Base-by-base conservation (phyloP, 2,113 vertebrate species). In the Ceyx cyanopectus region DNA sequence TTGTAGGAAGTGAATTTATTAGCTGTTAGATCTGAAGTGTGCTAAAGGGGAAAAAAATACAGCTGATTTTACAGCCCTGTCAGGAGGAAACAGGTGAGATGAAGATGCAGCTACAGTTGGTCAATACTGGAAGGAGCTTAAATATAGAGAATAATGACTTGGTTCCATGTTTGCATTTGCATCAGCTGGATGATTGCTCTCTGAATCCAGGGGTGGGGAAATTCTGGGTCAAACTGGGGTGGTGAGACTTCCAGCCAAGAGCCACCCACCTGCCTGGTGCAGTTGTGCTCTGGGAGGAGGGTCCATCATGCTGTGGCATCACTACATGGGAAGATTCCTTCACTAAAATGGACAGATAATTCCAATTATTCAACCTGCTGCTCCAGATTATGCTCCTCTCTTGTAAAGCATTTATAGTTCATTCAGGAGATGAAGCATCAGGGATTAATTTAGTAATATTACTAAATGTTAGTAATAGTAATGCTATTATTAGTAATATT, bases 201-300 rank as follows among this genome's bases (percentile, higher is more conserved):
- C 14, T n/a, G 19, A 58, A 10, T 10, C 7, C 30, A 8, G 29
- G 29, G 12, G n/a, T 75, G 40, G 34, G 40, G 43, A 51, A 70
- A 46, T 20, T 43, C 5, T 57, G 26, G 40, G 20, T 54, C 56
- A 69, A 29, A 45, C 14, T 40, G 5, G 20, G 23, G 7, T 83
- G 32, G 20, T 70, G 46, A 70, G 30, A 16, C 4, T 48, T 61
- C 26, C 87, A 86, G 56, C 7, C 63, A 18, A 37, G 40, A 26
- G 62, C 46, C 3, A 19, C 6, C 23, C 5, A 0, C 29, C 40
- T 62, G 57, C 41, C 46, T 21, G 61, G 15, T 5, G 0, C 27
- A 34, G 34, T 7, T 0, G 0, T 0, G 3, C 24, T 34, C n/a
- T 3, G 20, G 1, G 7, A 32, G 57, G n/a, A 29, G 16, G 56